Base-by-base conservation (phyloP, 2,797 vertebrate species). In the Macropodus opercularis region DNA sequence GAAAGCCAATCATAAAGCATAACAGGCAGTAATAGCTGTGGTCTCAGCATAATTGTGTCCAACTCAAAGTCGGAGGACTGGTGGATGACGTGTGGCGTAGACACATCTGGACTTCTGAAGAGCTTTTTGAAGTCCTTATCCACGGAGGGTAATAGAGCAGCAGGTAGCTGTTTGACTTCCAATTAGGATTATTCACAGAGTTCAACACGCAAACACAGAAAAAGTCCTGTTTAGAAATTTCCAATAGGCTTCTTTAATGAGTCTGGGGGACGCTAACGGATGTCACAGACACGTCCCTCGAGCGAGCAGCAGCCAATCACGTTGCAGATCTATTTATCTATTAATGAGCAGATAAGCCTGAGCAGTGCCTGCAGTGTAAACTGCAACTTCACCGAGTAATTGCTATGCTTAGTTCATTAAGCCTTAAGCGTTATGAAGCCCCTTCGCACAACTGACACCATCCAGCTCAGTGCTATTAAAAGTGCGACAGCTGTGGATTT, bases 11-110 rank as follows among this genome's bases (percentile, higher is more conserved):
- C 83, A 79, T 80, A 79, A 78, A 85, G 69, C 66, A 86, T 86
- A 89, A 87, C 79, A 85, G 76, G 77, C 85, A 74, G 75, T 86
- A 86, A 87, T 87, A 84, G 81, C 84, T 81, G 77, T 85, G 85
- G 86, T 86, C 80, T 73, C 69, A 49, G 54, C 78, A 70, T 87
- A 80, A 88, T 86, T 86, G 81, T 82, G 79, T 70, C 55, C 65
- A 77, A 69, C n/a, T 70, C 42, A 21, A 44, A 34, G 57, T 60
- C 59, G 34, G 34, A 43, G 36, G 26, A 52, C 9, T 8, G 62
- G 26, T 39, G 72, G 75, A 63, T 62, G 61, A 67, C 69, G 39
- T 55, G 65, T 62, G 34, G 64, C 34, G 0, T 54, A 81, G 46
- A 47, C 72, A 48, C 41, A 75, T 75, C 74, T 63, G 53, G 38